phyloP scores from a whole-genome alignment of 2,797 vertebrate species.

The Amblyopsis hoosieri region DNA sequence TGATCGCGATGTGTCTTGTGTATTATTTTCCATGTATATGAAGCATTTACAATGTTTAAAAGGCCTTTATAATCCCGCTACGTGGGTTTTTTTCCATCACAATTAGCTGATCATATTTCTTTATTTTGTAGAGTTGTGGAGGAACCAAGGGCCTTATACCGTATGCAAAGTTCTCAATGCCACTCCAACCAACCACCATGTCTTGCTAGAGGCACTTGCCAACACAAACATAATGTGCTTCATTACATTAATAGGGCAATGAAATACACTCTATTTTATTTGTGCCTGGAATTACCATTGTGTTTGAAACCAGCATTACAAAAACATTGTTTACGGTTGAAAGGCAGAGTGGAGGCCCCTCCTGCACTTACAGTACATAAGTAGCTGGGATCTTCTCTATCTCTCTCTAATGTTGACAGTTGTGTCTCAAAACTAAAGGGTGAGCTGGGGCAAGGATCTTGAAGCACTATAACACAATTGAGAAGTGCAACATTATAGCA shows the following conservation, averaged over 20 bases:
- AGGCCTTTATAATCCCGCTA: background rate
- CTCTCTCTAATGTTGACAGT: too few species aligned
- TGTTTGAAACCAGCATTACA: slow-evolving; percentile 3
- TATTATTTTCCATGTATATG: slow-evolving; percentile 7
- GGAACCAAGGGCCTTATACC: too few species aligned
- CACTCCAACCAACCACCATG: slow-evolving; percentile 28
- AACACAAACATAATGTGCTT: slow-evolving; percentile 1
- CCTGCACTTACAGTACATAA: too few species aligned
- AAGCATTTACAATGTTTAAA: slow-evolving; percentile 40
- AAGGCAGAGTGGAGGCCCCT: too few species aligned
- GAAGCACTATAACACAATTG: too few species aligned
- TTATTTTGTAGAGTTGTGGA: background rate
- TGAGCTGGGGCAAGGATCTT: too few species aligned
- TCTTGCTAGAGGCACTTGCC: slow-evolving; percentile 10
- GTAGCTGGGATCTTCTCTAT: too few species aligned
- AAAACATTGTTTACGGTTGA: too few species aligned
- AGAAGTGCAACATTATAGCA: too few species aligned
- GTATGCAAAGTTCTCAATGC: too few species aligned
- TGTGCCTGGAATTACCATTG: slow-evolving; percentile 36
- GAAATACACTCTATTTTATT: slow-evolving; percentile 40
- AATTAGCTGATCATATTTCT: slow-evolving; percentile 7
- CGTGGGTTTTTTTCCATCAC: slow-evolving; percentile 19
- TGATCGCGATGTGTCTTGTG: slow-evolving; percentile 3
- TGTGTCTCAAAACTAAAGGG: too few species aligned
- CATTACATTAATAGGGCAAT: slow-evolving; percentile 22